A percentile compares a stretch with the other conserved stretches of the same genome.
Evolutionary conservation across 2,888 invertebrate genomes (phyloP).

Genomic region (Chalcosyrphus nemorum): DNA sequence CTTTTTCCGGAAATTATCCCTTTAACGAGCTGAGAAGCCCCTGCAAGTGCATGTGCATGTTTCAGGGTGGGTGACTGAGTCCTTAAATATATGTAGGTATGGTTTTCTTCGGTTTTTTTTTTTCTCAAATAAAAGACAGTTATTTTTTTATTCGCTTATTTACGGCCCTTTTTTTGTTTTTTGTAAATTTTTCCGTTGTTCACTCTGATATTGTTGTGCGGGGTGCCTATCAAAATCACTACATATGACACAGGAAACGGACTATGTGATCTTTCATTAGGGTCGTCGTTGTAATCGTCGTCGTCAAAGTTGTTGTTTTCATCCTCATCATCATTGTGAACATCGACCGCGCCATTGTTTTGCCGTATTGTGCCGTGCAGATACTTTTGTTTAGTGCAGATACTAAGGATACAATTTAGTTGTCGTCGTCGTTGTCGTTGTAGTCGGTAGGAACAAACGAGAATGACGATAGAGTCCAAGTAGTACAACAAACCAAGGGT

Average conservation of each 20-base stretch:
- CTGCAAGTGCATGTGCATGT: constrained; percentile 22
- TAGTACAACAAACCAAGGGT: constrained; percentile 58
- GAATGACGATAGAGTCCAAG: constrained; percentile 26
- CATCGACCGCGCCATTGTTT: constrained; percentile 59
- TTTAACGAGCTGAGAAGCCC: constrained; percentile 18
- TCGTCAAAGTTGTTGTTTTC: constrained; percentile 35
- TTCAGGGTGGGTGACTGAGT: background rate
- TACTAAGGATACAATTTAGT: constrained; percentile 67
- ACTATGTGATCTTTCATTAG: constrained; percentile 60
- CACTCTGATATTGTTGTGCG: constrained; percentile 4
- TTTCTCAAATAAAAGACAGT: constrained; percentile 4
- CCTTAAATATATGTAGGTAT: background rate
- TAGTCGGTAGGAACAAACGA: constrained; percentile 23
- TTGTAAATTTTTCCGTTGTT: no score
- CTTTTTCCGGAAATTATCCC: constrained; percentile 66
- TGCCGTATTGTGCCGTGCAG: constrained; percentile 54
- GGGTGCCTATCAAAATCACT: constrained; percentile 23
- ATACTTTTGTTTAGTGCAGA: constrained; percentile 65
- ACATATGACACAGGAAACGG: constrained; percentile 52
- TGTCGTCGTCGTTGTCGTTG: constrained; percentile 19
- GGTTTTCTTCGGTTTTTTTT: background rate
- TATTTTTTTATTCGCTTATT: constrained; percentile 16
- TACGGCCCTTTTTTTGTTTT: constrained; percentile 9
- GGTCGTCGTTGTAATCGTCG: constrained; percentile 50
- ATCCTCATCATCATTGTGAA: constrained; percentile 50